Evolutionary conservation across 2,113 vertebrate genomes (phyloP), one percentile per base, ranked within the genome.

Genomic region (Clupea harengus): DNA sequence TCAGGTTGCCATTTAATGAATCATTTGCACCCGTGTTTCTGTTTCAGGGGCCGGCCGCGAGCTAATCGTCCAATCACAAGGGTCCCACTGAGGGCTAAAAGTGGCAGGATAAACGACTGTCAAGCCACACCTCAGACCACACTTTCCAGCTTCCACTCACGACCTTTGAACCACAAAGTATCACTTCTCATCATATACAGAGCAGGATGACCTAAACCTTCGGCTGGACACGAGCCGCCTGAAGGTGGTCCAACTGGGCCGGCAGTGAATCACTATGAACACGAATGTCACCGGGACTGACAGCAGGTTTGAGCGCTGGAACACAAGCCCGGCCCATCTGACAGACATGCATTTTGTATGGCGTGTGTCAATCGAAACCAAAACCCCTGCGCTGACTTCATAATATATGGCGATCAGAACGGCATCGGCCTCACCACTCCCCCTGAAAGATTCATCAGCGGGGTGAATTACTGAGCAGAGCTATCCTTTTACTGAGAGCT

Each of bases 371-470:
- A 93, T 94, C 93, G 97, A 96, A 97, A 97, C 93, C 91, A 93
- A 84, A 96, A 96, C 95, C 96, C 95, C 92, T 93, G 91, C 87
- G 4, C 92, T 94, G 93, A 95, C 95, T 95, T 95, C 93, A 95
- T 91, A 95, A 94, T 95, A 94, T 95, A 95, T 94, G 94, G 94
- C 92, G 94, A 97, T 96, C 94, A 96, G 94, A 95, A 93, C 64
- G 92, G 96, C 95, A 96, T 94, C 96, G 95, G 95, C 92, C 96
- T 93, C 92, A 93, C 93, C 94, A 95, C 94, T 93, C 92, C 92
- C 94, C 91, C 95, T 97, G 95, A 95, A 97, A 97, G 93, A 97
- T 97, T 97, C 94, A 97, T 98, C 95, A 97, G 95, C 57, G 85
- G 91, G 91, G 94, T 94, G 92, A 97, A 98, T 98, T 96, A 97